Base-by-base conservation (phyloP, 2,888 invertebrate genomes). In the Microctonus aethiopoides region DNA sequence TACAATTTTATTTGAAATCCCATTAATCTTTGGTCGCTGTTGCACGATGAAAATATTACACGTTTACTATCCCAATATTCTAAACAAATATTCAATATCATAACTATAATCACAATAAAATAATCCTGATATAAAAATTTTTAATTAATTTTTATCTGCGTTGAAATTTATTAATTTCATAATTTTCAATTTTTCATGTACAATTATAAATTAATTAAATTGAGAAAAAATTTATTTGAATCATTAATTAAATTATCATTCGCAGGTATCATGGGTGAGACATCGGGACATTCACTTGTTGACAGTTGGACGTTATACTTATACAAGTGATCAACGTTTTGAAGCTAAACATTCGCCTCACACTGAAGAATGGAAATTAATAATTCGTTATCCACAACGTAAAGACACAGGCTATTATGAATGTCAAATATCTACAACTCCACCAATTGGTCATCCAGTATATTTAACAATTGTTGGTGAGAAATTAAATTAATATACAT, bases 371-470 rank as follows among this genome's bases (percentile, higher is more conserved):
- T 95, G 95, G 95, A 93, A 94, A 63, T 88, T 95, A 70, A 91
- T 92, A 81, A 93, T 93, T 85, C 89, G 92, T 72, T 93, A 92
- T 85, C 91, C 93, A 7, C 93, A 93, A 84, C 89, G 90, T 72
- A 91, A 92, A 81, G 94, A 94, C 84, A 90, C 92, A 1, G 94
- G 94, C 46, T 91, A 94, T 80, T 96, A 96, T 87, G 95, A 96
- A 89, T 96, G 95, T 86, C 96, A 96, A 89, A 95, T 96, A 85
- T 95, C 94, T 78, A 95, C 95, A 64, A 95, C 95, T 74, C 95
- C 95, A 63, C 95, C 95, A 70, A 92, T 94, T 62, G 95, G 95
- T 52, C 94, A 94, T 86, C 92, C 93, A 26, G 92, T 95, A 68
- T 92, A 91, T 84, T 90, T 95, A 73, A 94, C 91, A 77, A 93